A percentile compares a stretch with the other conserved stretches of the same genome.
These are phyloP conservation scores for Mobula hypostoma DNA, from an alignment of 2,113 vertebrate genomes.

Conservation along the genomic window DNA sequence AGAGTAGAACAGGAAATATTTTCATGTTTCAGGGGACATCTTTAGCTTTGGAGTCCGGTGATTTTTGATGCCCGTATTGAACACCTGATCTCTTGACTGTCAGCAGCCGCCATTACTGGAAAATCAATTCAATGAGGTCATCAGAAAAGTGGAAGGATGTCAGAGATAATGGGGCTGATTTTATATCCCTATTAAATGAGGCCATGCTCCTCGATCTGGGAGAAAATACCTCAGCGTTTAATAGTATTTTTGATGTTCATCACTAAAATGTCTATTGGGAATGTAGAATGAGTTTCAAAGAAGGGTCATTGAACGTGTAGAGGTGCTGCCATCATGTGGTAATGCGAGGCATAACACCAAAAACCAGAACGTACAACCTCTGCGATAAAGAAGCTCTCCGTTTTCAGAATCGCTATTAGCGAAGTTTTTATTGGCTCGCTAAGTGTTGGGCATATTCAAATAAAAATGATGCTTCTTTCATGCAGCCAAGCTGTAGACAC, in stretches of 20 bases:
- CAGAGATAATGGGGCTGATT: background rate
- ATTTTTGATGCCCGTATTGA: background rate
- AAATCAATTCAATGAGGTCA: background rate
- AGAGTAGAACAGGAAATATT: background rate
- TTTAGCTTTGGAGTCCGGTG: background rate
- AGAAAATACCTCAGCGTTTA: background rate
- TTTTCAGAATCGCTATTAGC: background rate
- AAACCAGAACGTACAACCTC: background rate
- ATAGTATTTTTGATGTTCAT: background rate
- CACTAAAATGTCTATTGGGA: background rate
- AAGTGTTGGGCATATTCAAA: background rate
- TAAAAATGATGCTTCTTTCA: background rate
- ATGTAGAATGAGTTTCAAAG: background rate
- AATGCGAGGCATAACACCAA: background rate
- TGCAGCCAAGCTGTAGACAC: background rate
- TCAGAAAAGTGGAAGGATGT: background rate
- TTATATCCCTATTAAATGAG: background rate
- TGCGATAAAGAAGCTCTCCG: background rate
- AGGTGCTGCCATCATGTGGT: slow-evolving; percentile 25
- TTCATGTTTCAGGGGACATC: background rate
- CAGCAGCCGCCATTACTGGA: background rate
- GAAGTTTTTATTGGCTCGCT: background rate
- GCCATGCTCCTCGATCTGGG: background rate
- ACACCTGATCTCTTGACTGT: background rate
- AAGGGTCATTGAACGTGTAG: background rate